Percentiles rank a stretch among this genome's conserved stretches.
phyloP scores from a whole-genome alignment of 2,797 vertebrate genomes.

The Lacerta agilis region DNA sequence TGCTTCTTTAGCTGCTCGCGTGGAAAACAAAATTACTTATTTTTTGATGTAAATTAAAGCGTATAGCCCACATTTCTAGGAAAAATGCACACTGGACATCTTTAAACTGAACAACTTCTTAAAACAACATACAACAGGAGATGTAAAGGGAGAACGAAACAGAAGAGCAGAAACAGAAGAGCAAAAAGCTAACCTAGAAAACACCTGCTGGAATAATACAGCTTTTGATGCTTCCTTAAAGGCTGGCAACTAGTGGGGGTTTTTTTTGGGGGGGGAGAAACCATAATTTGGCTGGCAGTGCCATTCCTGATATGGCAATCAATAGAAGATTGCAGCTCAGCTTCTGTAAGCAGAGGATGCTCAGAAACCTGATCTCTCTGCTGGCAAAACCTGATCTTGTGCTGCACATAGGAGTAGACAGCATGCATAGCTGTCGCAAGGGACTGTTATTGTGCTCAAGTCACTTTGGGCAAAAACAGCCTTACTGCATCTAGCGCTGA shows the following conservation, averaged over 20 bases:
- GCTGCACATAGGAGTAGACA: neutral
- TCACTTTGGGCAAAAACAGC: neutral
- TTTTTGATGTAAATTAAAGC: neutral
- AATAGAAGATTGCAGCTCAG: neutral
- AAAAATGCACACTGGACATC: neutral
- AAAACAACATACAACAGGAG: neutral
- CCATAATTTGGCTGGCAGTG: neutral
- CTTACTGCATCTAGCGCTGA: neutral
- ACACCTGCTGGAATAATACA: neutral
- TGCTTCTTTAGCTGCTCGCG: too few species aligned
- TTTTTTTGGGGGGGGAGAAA: too few species aligned
- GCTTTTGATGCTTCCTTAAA: neutral
- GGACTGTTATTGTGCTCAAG: neutral
- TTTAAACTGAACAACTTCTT: neutral
- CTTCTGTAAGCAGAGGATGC: neutral
- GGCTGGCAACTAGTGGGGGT: neutral
- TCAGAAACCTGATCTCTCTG: neutral
- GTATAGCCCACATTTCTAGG: neutral
- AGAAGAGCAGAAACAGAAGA: neutral
- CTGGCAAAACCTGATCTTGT: neutral
- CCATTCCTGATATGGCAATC: neutral
- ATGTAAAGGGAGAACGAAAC: neutral
- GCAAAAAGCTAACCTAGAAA: neutral
- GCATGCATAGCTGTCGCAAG: neutral
- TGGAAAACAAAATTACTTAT: neutral